Conservation (phyloP, 2,888 invertebrate genomes). For the Drosophila differens region DNA sequence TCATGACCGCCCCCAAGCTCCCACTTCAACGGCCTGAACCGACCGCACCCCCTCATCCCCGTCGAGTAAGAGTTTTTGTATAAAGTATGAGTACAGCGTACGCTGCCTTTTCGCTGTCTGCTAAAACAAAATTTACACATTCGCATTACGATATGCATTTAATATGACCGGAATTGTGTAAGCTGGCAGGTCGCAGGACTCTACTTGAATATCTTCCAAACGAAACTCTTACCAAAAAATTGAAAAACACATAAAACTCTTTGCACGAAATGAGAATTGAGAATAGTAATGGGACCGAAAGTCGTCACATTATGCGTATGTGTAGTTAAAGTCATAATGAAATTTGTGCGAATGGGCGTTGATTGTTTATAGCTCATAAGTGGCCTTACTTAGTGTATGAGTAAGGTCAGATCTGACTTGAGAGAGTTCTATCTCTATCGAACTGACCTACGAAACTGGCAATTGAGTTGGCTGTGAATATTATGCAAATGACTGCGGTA, state of each 20-base stretch:
- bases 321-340: constrained; percentile 59
- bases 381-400: constrained; percentile 14
- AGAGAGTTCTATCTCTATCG: too few species aligned
- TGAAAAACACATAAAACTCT: constrained; percentile 71
- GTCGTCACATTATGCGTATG: constrained; percentile 59
- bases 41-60: not conserved
- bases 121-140: constrained; percentile 70
- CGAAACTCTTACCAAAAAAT: constrained; percentile 31
- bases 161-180: constrained; percentile 53
- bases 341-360: constrained; percentile 60
- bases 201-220: constrained; percentile 23
- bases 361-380: constrained; percentile 70
- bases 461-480: not conserved
- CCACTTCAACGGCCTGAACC: constrained; percentile 36
- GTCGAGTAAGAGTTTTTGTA: constrained; percentile 15
- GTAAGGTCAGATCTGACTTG: constrained; percentile 23
- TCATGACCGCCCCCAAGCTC: constrained; percentile 57
- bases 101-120: constrained; percentile 50
- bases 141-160: constrained; percentile 76
- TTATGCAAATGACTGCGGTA: constrained; percentile 42
- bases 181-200: constrained; percentile 16
- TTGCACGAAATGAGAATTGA: constrained; percentile 46
- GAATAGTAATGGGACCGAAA: constrained; percentile 28
- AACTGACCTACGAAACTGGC: constrained; percentile 28
- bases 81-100: constrained; percentile 11